Percentiles rank a stretch among this genome's conserved stretches.
Evolutionary conservation across 2,113 vertebrate species (phyloP).

Genomic region (Chinchilla lanigera): DNA sequence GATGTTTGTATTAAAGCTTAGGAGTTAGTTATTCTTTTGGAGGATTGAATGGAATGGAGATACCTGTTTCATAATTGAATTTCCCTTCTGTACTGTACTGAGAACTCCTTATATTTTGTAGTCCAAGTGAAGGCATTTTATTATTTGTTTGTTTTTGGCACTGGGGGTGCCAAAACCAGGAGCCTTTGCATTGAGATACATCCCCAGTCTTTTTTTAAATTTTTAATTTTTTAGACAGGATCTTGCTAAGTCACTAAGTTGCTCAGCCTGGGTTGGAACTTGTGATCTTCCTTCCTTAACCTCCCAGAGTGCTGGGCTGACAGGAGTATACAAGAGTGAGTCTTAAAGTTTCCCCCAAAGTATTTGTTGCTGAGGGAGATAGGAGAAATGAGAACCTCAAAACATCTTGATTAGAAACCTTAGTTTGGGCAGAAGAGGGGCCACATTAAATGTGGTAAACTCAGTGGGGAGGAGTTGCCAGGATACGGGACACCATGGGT

Average conservation of each 20-base stretch:
- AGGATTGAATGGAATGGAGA: not conserved
- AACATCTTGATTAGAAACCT: not conserved
- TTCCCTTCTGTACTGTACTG: not conserved
- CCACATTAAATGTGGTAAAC: not conserved
- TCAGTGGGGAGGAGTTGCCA: not conserved
- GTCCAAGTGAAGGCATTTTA: not conserved
- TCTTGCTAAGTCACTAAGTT: not conserved
- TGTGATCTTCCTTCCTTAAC: not conserved
- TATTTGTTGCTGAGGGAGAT: not conserved
- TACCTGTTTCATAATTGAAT: not conserved
- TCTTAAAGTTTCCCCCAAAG: not conserved
- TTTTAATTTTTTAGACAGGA: not conserved
- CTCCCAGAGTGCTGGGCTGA: not conserved
- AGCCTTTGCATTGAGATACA: not conserved
- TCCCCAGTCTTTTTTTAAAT: not conserved
- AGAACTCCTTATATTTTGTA: not conserved
- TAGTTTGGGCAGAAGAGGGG: not conserved
- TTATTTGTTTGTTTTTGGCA: not conserved
- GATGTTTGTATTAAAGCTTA: not conserved
- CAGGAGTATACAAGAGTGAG: not conserved
- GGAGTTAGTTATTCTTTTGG: not conserved
- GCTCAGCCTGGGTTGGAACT: too few species aligned
- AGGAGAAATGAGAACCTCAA: not conserved
- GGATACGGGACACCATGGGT: not conserved
- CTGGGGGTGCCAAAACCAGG: not conserved